Evolutionary conservation across 2,888 invertebrate genomes (phyloP).

Genomic region (Choristoneura rosaceana): DNA sequence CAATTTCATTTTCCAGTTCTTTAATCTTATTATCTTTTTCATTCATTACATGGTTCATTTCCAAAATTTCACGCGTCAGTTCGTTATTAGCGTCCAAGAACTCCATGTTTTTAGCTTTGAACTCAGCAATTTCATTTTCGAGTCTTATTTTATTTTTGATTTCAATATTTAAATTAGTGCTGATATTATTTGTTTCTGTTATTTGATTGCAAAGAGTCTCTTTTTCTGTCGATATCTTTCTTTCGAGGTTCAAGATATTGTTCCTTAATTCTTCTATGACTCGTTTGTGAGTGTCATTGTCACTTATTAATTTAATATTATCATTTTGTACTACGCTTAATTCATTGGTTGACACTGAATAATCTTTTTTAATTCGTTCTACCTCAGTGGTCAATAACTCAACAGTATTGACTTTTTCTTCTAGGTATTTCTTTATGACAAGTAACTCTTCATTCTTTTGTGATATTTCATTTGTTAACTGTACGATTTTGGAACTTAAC

Average conservation of each 20-base stretch:
- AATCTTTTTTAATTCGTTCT: background rate
- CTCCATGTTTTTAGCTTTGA: background rate
- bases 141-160: background rate
- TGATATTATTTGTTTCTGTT: background rate
- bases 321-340: background rate
- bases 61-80: background rate
- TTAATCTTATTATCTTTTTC: slow-evolving; percentile 11
- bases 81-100: background rate
- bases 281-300: background rate
- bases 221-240: background rate
- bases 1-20: background rate
- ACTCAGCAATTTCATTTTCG: background rate
- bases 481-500: background rate
- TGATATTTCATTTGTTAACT: slow-evolving; percentile 1
- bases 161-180: slow-evolving; percentile 2
- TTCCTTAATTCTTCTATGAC: slow-evolving; percentile 6
- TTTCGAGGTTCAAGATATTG: slow-evolving; percentile 6
- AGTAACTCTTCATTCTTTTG: slow-evolving; percentile 2
- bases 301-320: slow-evolving; percentile 4
- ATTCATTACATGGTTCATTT: background rate
- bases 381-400: background rate
- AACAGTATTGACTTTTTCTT: background rate
- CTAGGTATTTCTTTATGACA: background rate
- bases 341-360: background rate
- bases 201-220: slow-evolving; percentile 2